Base-by-base conservation (phyloP, 2,797 vertebrate genomes). In the Echeneis naucrates region DNA sequence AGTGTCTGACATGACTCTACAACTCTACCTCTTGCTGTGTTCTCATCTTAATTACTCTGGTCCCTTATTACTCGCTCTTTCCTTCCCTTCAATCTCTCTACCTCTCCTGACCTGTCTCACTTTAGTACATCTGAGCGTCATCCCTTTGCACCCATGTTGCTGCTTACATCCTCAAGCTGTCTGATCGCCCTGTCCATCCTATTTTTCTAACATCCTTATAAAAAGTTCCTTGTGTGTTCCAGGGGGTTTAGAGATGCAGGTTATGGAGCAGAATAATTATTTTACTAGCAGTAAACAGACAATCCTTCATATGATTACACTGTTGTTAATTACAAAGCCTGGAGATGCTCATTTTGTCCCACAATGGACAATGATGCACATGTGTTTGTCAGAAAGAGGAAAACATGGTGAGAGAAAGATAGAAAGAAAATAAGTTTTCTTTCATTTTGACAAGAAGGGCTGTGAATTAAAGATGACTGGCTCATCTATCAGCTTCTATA, bases 391-490 rank as follows among this genome's bases (percentile, higher is more conserved):
- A 59, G 58, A 62, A 63, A 50, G 24, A 37, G 38, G 63, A 38
- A 73, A 57, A 58, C 21, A 37, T 17, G 8, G 21, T 5, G 23
- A 68, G 21, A 54, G 33, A 27, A 10, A 48, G 38, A 64, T 8
- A 4, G 23, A 82, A 85, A 78, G 67, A 83, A n/a, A n/a, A n/a
- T n/a, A n/a, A n/a, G n/a, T n/a, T n/a, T 84, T 80, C 76, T 78
- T 84, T 80, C 53, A 26, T 47, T 82, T 80, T 83, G 77, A 83
- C 68, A 77, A 56, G 55, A 70, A 79, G 62, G 69, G 67, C 72
- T 84, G 70, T 87, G 84, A 88, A 87, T 87, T 82, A 87, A 87
- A 87, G 79, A 86, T 77, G 83, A 82, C 74, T 77, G 78, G 68
- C 83, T 77, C 81, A 77, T 90, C 80, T 67, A 80, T 92, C 86